Evolutionary conservation across 2,797 vertebrate genomes (phyloP), one percentile per base, ranked within the genome.

Genomic region (Premnoplex brunnescens): DNA sequence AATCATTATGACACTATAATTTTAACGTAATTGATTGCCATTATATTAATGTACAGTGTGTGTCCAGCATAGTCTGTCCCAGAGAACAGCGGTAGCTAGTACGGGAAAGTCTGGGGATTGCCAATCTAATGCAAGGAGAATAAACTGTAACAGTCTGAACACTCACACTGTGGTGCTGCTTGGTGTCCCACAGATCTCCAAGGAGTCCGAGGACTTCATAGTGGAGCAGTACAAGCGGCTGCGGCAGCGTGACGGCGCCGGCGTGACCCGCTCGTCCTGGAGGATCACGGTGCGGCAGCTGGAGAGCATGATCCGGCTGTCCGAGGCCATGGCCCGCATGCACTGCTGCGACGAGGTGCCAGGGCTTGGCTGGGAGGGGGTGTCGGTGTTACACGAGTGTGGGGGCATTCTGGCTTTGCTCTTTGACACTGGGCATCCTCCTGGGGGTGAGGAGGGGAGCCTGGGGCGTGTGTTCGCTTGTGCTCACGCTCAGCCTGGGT

Each of bases 231-330:
- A 99, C 97, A 99, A 99, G 89, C 98, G 99, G 7, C 98, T 99
- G 20, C 98, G 99, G 34, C 99, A 99, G 97, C 98, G 99, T 2
- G 99, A 99, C 28, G 96, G 98, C 91, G 98, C 99, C 0, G 98
- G 99, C 1, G 98, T 99, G 83, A 97, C 98, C 67, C 99, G 99
- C 94, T 99, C 99, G 0, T 98, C 99, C 10, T 99, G 99, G 99
- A 98, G 99, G 82, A 99, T 99, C 90, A 99, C 99, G 0, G 99
- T 99, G 60, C 97, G 99, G 4, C 99, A 99, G 97, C 95, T 99
- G 89, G 99, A 99, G 96, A 99, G 99, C 97, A 99, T 99, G 99
- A 99, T 99, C 95, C 99, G 99, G 24, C 98, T 99, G 4, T 99
- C 99, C 0, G 99, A 99, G 98, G 98, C 97, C 60, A 99, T 99